Evolutionary conservation across 1,140 invertebrate species (phyloP), one percentile per base, ranked within the genome.

Genomic region (Cydia strobilella): DNA sequence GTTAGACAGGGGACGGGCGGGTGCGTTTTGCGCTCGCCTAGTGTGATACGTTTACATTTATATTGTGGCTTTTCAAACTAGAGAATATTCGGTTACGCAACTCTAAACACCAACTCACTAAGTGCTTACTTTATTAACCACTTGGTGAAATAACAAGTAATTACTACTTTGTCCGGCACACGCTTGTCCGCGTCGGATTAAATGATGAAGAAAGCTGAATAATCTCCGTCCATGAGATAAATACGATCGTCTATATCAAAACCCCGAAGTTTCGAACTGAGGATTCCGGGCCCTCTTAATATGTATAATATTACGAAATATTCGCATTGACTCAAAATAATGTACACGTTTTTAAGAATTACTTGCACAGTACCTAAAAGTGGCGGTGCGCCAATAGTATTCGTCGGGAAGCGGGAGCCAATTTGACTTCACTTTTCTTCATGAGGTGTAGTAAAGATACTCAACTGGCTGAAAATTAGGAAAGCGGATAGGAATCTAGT

Each of bases 221-320:
- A 80, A 83, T 84, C 83, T 90, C 88, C 88, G 88, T 90, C 88
- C 88, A 88, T 81, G 81, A 82, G 74, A 80, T 82, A 78, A 77
- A 77, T 77, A 77, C 74, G 74, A 81, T 74, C 76, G 63, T 73
- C 65, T 65, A 75, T 66, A 74, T 27, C 45, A 66, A 31, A 72
- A 62, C 31, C 18, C 18, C n/a, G 77, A 54, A 25, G 73, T n/a
- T 73, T 63, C 5, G 65, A 20, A 69, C 35, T 39, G 27, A 35
- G n/a, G 27, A 69, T n/a, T 18, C 31, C 65, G 31, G 65, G 15
- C 31, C 35, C 27, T 10, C n/a, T 35, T 69, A 39, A 35, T 69
- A 7, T 13, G n/a, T 31, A 3, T 31, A 66, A 66, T 66, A 39
- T 31, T 31, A 35, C n/a, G 10, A 35, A 31, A 15, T 39, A 35